phyloP scores from a whole-genome alignment of 2,888 invertebrate species.

The Clivina fossor region DNA sequence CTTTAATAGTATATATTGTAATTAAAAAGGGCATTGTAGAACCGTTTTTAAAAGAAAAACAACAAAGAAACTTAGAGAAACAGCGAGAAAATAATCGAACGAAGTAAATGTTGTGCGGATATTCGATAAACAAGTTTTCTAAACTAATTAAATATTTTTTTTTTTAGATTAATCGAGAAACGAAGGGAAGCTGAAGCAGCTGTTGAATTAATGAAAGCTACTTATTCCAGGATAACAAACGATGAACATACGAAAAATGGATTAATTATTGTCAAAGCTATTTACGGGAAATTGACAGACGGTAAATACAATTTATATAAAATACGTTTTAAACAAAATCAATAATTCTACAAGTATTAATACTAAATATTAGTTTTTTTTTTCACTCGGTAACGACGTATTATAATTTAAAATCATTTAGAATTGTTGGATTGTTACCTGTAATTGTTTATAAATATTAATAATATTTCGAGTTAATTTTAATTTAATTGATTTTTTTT shows the following conservation, averaged over 20 bases:
- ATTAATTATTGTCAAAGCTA: constrained; percentile 79
- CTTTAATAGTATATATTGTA: constrained; percentile 76
- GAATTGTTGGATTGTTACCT: too few relatives aligned
- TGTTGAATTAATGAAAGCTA: constrained; percentile 87
- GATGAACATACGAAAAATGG: constrained; percentile 84
- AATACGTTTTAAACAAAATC: constrained; percentile 1
- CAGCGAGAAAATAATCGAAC: constrained; percentile 79
- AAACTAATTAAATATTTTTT: not conserved
- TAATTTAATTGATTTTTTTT: too few relatives aligned
- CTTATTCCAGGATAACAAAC: constrained; percentile 77
- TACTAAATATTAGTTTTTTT: too few relatives aligned
- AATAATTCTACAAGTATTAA: not conserved
- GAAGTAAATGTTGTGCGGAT: constrained; percentile 57
- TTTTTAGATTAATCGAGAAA: constrained; percentile 65
- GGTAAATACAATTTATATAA: constrained; percentile 38
- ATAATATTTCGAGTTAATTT: too few relatives aligned
- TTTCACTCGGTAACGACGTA: too few relatives aligned
- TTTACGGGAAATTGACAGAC: constrained; percentile 70
- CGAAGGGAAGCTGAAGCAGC: constrained; percentile 84
- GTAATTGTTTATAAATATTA: too few relatives aligned
- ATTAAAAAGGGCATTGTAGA: constrained; percentile 85
- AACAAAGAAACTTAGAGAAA: constrained; percentile 77
- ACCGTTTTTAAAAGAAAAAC: constrained; percentile 76
- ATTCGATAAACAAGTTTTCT: constrained; percentile 2
- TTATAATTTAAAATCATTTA: too few relatives aligned